Conservation (phyloP, 2,888 invertebrate species). For the Augiades crinisus region DNA sequence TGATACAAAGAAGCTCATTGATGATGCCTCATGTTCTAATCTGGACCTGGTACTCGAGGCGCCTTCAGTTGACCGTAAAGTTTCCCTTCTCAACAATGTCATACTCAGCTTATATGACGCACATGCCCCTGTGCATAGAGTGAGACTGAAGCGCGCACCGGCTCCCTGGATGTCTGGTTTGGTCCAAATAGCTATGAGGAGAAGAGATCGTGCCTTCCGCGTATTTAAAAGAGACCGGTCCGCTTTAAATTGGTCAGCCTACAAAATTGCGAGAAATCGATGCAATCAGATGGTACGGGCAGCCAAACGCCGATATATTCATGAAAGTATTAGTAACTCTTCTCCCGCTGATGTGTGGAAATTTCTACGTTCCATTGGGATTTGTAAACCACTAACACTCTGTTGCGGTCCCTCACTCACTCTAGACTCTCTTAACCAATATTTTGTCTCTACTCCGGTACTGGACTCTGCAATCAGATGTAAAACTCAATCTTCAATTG, state of each 20-base stretch:
- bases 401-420: not conserved
- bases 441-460: too few relatives aligned
- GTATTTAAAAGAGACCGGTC: not conserved
- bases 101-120: slow-evolving; percentile 1
- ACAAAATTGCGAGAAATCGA: not conserved
- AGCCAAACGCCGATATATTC: slow-evolving; percentile 1
- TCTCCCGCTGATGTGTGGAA: slow-evolving; percentile 8
- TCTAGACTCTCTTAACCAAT: not conserved
- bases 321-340: not conserved
- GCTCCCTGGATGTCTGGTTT: slow-evolving; percentile 1
- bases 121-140: slow-evolving; percentile 4
- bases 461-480: not conserved
- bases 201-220: not conserved
- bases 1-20: not conserved
- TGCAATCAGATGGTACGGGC: not conserved
- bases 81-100: not conserved
- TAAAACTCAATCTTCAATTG: not conserved
- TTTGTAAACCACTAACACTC: not conserved
- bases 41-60: not conserved
- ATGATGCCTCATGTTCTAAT: not conserved
- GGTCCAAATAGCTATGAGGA: not conserved
- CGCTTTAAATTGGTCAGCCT: not conserved
- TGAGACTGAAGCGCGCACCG: not conserved
- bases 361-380: not conserved
- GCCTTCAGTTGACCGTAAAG: not conserved